phyloP scores from a whole-genome alignment of 2,113 vertebrate genomes.

The Blennius ocellaris region DNA sequence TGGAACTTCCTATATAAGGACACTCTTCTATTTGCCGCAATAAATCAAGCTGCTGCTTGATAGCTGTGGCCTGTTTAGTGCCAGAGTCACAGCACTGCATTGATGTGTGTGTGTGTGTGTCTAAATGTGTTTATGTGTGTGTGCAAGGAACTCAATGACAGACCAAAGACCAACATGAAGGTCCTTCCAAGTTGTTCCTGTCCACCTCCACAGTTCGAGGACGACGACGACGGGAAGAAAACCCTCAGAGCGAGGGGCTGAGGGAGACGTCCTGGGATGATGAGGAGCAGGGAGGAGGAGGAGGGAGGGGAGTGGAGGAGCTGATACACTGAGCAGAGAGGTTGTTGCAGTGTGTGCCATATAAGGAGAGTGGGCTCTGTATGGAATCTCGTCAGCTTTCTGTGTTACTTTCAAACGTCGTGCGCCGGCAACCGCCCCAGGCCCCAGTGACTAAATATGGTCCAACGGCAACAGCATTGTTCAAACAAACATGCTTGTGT shows the following conservation, averaged over 20 bases:
- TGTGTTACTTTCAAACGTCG: constrained; percentile 83
- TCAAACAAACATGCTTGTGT: constrained; percentile 73
- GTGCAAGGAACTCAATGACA: constrained; percentile 40
- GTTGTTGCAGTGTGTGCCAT: constrained; percentile 80
- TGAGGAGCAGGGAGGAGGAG: constrained; percentile 46
- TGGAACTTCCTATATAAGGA: constrained; percentile 88
- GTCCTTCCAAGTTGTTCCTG: constrained; percentile 1
- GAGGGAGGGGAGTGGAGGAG: constrained; percentile 43
- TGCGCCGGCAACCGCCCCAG: constrained; percentile 77
- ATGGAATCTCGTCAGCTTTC: constrained; percentile 84
- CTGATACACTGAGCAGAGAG: constrained; percentile 71
- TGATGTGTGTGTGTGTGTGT: constrained; percentile 9
- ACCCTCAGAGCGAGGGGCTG: constrained; percentile 16
- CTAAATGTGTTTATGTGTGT: constrained; percentile 40
- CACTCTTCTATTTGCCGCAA: constrained; percentile 73
- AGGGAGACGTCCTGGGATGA: constrained; percentile 42
- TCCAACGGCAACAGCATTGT: constrained; percentile 80
- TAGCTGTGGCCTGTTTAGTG: constrained; percentile 55
- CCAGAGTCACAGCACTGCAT: constrained; percentile 29
- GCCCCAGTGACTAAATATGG: constrained; percentile 97
- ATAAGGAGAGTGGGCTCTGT: constrained; percentile 84
- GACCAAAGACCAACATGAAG: constrained; percentile 47
- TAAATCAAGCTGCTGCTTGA: constrained; percentile 77
- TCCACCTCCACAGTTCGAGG: no score
- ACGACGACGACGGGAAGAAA: constrained; percentile 20